A percentile compares a stretch with the other conserved stretches of the same genome.
phyloP scores from a whole-genome alignment of 2,888 invertebrate genomes.

The Nudaria mundana region DNA sequence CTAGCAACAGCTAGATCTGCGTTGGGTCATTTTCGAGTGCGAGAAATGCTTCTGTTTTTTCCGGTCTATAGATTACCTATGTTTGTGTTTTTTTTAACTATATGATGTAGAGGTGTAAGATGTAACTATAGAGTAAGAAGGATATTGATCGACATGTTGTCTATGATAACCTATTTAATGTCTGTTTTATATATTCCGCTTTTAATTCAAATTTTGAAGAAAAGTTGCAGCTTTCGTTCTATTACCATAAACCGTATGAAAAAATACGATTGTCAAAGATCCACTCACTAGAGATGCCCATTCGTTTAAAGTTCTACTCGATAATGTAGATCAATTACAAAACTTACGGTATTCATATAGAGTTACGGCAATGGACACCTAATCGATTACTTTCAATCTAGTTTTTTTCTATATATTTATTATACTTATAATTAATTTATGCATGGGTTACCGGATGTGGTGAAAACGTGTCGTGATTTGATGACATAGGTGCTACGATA shows the following conservation, averaged over 20 bases:
- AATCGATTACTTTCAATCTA: slow-evolving; percentile 49
- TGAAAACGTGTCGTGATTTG: slow-evolving; percentile 46
- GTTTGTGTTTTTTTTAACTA: no score
- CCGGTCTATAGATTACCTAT: no score
- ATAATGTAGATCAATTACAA: slow-evolving; percentile 45
- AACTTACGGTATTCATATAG: slow-evolving; percentile 39
- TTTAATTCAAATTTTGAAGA: slow-evolving; percentile 8
- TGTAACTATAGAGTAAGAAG: no score
- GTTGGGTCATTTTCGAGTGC: no score
- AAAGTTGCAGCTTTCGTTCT: no score
- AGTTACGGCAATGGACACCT: slow-evolving; percentile 40
- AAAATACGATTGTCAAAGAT: slow-evolving; percentile 29
- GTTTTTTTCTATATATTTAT: slow-evolving; percentile 39
- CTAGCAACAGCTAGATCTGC: no score
- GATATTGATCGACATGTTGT: no score
- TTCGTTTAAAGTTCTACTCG: slow-evolving; percentile 30
- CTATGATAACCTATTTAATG: no score
- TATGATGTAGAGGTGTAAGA: no score
- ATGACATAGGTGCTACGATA: slow-evolving; percentile 36
- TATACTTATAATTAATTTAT: slow-evolving; percentile 43
- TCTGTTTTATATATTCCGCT: no score
- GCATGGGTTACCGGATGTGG: slow-evolving; percentile 52
- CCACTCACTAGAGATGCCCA: slow-evolving; percentile 22
- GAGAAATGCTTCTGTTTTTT: no score
- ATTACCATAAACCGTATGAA: slow-evolving; percentile 12